Base-by-base conservation (phyloP, 2,888 invertebrate genomes). In the Pterobdella sp. region DNA sequence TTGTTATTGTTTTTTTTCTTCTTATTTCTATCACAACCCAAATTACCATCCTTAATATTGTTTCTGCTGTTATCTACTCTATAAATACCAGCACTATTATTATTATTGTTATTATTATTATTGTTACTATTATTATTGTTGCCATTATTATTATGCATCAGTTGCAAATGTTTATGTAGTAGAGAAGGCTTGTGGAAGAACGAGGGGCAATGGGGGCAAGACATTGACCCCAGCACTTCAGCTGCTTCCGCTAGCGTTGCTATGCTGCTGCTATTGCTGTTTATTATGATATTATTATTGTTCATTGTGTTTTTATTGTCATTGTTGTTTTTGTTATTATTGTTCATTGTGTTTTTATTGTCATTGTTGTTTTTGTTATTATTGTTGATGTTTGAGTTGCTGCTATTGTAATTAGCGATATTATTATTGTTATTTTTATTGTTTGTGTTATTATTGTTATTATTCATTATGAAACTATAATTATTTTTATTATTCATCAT, bases 61-160 rank as follows among this genome's bases (percentile, higher is more conserved):
- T 71, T 71, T 29, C 32, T 63, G 10, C 66, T n/a, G 31, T 71
- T 34, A 67, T 67, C 14, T 10, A 31, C 14, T 31, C n/a, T n/a
- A 67, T 67, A 14, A 67, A 31, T n/a, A 67, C 32, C 14, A 32
- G 14, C 14, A 31, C 49, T 37, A 49, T 69, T 18, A n/a, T 37
- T 49, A 69, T 37, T n/a, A 37, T 37, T 68, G 1, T n/a, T 68
- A 37, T 7, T 37, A 37, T 68, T 26, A 68, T 68, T 37, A 37
- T 37, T 68, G 7, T 37, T 68, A 68, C 26, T 37, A 68, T 37
- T 68, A 37, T n/a, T 37, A 68, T 68, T 37, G 37, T 35, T 68
- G n/a, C 37, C 37, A 35, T 1, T 26, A 26, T 37, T 68, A 37
- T 1, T 68, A 68, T 1, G 4, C 34, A 65, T 65, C 1, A 31